Evolutionary conservation across 2,113 vertebrate species (phyloP), one percentile per base, ranked within the genome.

Genomic region (Columbina picui): DNA sequence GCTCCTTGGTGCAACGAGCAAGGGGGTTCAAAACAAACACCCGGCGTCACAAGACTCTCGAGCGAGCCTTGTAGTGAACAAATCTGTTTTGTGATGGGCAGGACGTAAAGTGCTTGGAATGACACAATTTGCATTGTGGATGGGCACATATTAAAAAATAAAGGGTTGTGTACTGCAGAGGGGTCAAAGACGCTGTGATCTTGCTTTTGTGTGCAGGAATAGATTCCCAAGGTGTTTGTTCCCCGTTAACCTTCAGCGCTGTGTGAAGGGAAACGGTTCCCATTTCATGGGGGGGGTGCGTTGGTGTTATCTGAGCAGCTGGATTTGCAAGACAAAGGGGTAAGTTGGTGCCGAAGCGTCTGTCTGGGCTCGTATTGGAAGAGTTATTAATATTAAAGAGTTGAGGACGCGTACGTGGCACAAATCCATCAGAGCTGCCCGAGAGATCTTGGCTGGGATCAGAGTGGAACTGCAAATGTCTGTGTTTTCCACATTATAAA

Each of bases 11-110:
- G 7, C 22, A n/a, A 29, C 12, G 25, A 60, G 43, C 15, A 14
- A n/a, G 7, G 18, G 34, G 38, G 2, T 47, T 71, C 52, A 47
- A 30, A 89, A 52, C 15, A 17, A 53, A 20, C 38, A 18, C 43
- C 19, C 30, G 1, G 55, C 17, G 9, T 30, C 49, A 53, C 27
- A 4, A 38, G 73, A 7, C 38, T 50, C 32, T 30, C 0, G 13
- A 49, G 65, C 20, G 5, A 15, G 36, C 63, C 20, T 0, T 0
- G 6, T 15, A 18, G 30, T 13, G 71, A 0, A 1, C 12, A 4
- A 43, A 26, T 25, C 29, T 70, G 39, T 36, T 63, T 22, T 4
- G 2, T 2, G 20, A 45, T 16, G 27, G 38, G 38, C 27, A 43
- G 57, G 64, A 26, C 10, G 32, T 5, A 32, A 52, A 32, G 55